Evolutionary conservation across 2,888 invertebrate species (phyloP), one percentile per base, ranked within the genome.

Genomic region (Rotaria magnacalcarata): DNA sequence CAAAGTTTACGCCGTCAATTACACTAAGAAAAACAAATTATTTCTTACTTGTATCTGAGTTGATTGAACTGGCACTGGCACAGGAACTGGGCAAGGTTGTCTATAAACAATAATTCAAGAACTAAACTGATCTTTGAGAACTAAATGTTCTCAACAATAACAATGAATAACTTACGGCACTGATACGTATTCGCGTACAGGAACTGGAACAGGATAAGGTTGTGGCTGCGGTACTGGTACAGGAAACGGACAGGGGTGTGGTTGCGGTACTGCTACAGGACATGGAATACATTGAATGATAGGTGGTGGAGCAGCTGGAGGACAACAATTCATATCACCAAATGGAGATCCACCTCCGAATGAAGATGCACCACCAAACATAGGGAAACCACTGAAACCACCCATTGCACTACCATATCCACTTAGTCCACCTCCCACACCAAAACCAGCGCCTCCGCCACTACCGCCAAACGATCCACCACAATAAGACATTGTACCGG

Each of bases 191-290:
- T 84, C 84, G 6, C 52, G 54, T 24, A 54, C 27, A 67, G 67
- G 41, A 67, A 19, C 10, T 14, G 85, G 85, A 41, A 85, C 80
- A 10, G 75, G 85, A 52, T 52, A 75, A 19, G 85, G 85, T 74
- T 67, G 67, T 19, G 67, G 67, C 1, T 47, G 43, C 27, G 74
- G 85, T 1, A 74, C 67, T 34, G 52, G 50, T 7, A 50, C 50
- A 21, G 85, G 85, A 4, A 24, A 34, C 2, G 85, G 41, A 21
- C 54, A 85, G 16, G 52, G 54, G 16, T 43, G 41, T 54, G 56
- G 85, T 24, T 34, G 27, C 0, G 85, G 85, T 8, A 74, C 52
- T n/a, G 67, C 41, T n/a, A 74, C 74, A 27, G 85, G 85, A 58
- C 47, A 58, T 84, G 86, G 84, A 8, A 67, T 52, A 52, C 50